Percentiles rank a stretch among this genome's conserved stretches.
These are phyloP conservation scores for Eupithecia dodoneata DNA, from an alignment of 2,888 invertebrate genomes.

Conservation along the genomic window DNA sequence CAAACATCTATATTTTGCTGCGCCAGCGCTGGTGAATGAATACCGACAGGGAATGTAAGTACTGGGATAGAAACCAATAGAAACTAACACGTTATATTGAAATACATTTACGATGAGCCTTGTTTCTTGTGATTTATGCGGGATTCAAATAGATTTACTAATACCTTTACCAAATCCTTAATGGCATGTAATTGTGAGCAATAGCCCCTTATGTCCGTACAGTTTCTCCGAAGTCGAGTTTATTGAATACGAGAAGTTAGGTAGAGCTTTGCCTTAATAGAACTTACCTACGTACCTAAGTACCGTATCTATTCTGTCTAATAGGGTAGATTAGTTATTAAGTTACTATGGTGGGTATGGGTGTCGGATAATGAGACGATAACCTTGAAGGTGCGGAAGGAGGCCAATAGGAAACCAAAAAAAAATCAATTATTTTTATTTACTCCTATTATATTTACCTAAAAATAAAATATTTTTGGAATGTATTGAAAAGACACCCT, in stretches of 20 bases:
- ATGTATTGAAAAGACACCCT: too few species aligned
- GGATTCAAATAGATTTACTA: conserved; percentile 23
- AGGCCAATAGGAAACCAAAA: too few species aligned
- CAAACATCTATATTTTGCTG: not conserved
- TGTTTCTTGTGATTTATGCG: conserved; percentile 25
- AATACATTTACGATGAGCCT: conserved; percentile 12
- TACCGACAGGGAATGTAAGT: not conserved
- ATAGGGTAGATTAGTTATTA: not conserved
- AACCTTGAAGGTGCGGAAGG: too few species aligned
- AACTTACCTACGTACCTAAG: not conserved
- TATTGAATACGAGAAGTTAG: conserved; percentile 3
- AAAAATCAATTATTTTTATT: too few species aligned
- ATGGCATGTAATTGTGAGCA: conserved; percentile 23
- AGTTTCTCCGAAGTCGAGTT: conserved; percentile 2
- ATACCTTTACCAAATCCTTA: conserved; percentile 15
- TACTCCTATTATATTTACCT: too few species aligned
- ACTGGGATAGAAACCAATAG: not conserved
- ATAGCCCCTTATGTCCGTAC: conserved; percentile 1
- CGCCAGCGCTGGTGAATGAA: not conserved
- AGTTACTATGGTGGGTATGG: too few species aligned
- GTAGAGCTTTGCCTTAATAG: not conserved
- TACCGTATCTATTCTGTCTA: not conserved
- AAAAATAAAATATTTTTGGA: too few species aligned
- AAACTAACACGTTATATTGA: conserved; percentile 13
- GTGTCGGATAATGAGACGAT: too few species aligned